Percentiles rank a stretch among this genome's conserved stretches.
These are phyloP conservation scores for Tonatia bakeri DNA, from an alignment of 2,113 vertebrate species.

Conservation along the genomic window DNA sequence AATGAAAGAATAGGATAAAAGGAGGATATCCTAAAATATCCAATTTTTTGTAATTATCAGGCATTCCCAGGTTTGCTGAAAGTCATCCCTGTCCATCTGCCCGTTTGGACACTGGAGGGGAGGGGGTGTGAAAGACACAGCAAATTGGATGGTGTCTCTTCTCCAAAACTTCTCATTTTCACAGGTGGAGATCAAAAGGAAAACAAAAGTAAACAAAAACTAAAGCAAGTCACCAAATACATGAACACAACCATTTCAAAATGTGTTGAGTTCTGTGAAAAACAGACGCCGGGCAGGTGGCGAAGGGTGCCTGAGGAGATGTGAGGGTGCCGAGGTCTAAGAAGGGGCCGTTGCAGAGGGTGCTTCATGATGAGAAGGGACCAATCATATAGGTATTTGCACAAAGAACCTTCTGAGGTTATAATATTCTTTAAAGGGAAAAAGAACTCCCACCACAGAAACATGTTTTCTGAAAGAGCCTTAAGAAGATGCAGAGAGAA, in stretches of 20 bases:
- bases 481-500: not conserved
- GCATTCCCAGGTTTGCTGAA: not conserved
- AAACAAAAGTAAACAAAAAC: not conserved
- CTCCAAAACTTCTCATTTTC: not conserved
- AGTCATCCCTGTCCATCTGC: not conserved
- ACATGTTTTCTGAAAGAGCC: not conserved
- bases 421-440: not conserved
- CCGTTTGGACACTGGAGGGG: not conserved
- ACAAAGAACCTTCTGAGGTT: not conserved
- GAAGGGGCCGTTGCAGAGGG: not conserved
- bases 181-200: not conserved
- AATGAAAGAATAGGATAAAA: constrained; percentile 39
- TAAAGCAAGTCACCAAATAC: not conserved
- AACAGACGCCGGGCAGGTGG: rapidly evolving
- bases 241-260: not conserved
- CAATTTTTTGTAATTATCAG: constrained; percentile 37
- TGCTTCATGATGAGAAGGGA: not conserved
- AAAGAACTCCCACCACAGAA: not conserved
- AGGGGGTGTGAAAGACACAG: not conserved
- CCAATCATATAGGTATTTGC: not conserved
- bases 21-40: not conserved
- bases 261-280: not conserved
- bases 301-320: not conserved
- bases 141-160: not conserved
- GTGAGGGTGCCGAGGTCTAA: not conserved